These are phyloP conservation scores for Sebastiscus tertius DNA, from an alignment of 2,797 vertebrate genomes.

Conservation along the genomic window DNA sequence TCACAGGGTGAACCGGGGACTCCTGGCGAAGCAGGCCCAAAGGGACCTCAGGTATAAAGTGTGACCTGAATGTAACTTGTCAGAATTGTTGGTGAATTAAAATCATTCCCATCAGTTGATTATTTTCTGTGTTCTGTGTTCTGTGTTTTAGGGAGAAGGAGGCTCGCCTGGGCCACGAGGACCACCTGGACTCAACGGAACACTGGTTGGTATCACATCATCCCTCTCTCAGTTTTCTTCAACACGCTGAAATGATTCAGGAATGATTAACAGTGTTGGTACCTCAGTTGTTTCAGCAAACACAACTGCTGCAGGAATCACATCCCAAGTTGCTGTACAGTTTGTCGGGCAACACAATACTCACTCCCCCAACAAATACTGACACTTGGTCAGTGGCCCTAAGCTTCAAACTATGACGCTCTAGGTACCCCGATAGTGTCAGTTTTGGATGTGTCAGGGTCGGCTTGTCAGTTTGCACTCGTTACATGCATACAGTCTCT, in stretches of 20 bases:
- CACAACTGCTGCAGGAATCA: background rate
- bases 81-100: background rate
- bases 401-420: background rate
- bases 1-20: slow-evolving; percentile 75
- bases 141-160: slow-evolving; percentile 71
- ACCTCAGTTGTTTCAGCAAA: background rate
- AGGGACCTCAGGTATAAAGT: slow-evolving; percentile 78
- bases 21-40: slow-evolving; percentile 70
- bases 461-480: background rate
- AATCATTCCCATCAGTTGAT: background rate
- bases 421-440: background rate
- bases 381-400: background rate
- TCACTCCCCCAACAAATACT: background rate
- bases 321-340: too few relatives aligned
- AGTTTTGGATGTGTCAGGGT: background rate
- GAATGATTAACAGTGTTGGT: too few relatives aligned
- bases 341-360: background rate
- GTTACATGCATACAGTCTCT: background rate
- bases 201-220: slow-evolving; percentile 53
- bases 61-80: background rate
- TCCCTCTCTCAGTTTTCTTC: background rate
- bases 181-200: slow-evolving; percentile 69
- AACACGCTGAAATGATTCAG: background rate
- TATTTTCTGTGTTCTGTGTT: background rate
- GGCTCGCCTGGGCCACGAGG: slow-evolving; percentile 76